Percentiles rank a stretch among this genome's conserved stretches.
phyloP scores from a whole-genome alignment of 2,113 vertebrate species.

The Halichoerus grypus region DNA sequence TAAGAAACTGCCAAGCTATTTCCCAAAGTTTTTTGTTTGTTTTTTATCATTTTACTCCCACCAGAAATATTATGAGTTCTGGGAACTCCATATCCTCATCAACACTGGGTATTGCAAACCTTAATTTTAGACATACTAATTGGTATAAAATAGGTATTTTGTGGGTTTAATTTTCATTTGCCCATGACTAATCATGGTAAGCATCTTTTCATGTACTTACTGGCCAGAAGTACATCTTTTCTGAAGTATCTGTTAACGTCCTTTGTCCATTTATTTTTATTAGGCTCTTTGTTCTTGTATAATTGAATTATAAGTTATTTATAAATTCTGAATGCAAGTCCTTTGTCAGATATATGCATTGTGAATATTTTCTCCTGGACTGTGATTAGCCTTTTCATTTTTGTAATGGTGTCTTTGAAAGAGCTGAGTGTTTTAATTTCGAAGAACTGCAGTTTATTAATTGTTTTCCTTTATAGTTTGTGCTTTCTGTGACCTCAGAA shows the following conservation, averaged over 20 bases:
- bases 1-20: not conserved
- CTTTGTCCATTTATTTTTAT: conserved; percentile 42
- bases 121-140: not conserved
- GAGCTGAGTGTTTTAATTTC: not conserved
- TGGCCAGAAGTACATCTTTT: not conserved
- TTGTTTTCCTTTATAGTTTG: not conserved
- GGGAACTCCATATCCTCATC: not conserved
- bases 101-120: not conserved
- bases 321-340: conserved; percentile 26
- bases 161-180: conserved; percentile 20
- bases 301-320: not conserved
- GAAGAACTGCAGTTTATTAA: not conserved
- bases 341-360: not conserved
- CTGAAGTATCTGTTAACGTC: not conserved
- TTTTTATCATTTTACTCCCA: not conserved
- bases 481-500: not conserved
- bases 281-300: not conserved
- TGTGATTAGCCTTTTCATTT: not conserved
- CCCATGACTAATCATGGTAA: not conserved
- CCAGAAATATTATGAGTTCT: not conserved
- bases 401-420: not conserved
- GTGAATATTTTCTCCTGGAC: not conserved
- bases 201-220: not conserved
- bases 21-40: not conserved
- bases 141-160: not conserved